A percentile compares a stretch with the other conserved stretches of the same genome.
These are phyloP conservation scores for Fissipunctia ypsillon DNA, from an alignment of 2,888 invertebrate genomes.

Conservation along the genomic window DNA sequence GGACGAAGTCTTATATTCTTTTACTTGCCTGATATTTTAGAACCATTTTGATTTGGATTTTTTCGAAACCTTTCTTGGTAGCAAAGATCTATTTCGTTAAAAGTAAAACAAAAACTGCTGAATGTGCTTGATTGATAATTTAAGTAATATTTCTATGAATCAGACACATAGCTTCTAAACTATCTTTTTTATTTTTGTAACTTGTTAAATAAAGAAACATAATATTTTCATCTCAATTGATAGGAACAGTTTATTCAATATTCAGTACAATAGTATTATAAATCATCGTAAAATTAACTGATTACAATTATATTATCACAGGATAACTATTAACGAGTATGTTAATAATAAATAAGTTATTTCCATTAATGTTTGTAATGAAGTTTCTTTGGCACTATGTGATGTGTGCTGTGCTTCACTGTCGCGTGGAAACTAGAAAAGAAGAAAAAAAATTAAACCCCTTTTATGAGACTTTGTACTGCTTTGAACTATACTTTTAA, in stretches of 20 bases:
- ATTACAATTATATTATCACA: slow-evolving; percentile 51
- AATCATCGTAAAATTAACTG: slow-evolving; percentile 28
- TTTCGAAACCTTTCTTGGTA: not conserved
- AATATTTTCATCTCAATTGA: not conserved
- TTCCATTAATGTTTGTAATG: slow-evolving; percentile 54
- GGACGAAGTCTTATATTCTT: not conserved
- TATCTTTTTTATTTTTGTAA: not conserved
- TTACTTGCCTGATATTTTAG: not conserved
- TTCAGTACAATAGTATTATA: slow-evolving; percentile 33
- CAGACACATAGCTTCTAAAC: not conserved
- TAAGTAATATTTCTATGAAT: not conserved
- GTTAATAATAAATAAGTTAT: slow-evolving; percentile 24
- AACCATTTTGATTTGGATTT: not conserved
- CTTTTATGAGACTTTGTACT: too few species aligned
- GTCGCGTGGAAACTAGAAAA: slow-evolving; percentile 79
- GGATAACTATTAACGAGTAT: slow-evolving; percentile 23
- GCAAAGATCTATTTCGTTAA: not conserved
- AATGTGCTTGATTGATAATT: not conserved
- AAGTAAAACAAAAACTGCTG: not conserved
- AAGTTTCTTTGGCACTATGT: slow-evolving; percentile 70
- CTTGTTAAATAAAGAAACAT: not conserved
- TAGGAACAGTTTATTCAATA: slow-evolving; percentile 48
- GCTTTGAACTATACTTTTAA: too few species aligned
- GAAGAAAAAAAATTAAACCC: not conserved
- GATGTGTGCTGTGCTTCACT: slow-evolving; percentile 78